Percentiles rank a stretch among this genome's conserved stretches.
Conservation (phyloP, 2,797 vertebrate species). For the Leuciscus waleckii region DNA sequence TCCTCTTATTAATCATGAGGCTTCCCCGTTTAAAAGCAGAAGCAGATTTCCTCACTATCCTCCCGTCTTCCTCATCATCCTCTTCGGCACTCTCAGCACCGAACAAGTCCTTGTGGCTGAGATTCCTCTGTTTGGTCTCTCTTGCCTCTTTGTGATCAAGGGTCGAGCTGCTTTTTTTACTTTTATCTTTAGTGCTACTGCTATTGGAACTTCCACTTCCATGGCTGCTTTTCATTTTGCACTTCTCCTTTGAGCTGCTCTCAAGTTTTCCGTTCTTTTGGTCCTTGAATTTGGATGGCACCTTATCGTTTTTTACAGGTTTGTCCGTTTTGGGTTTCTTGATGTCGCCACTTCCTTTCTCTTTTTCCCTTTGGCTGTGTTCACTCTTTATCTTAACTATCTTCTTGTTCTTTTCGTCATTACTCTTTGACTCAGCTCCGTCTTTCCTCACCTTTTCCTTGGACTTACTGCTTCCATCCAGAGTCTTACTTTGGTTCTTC, state of each 20-base stretch:
- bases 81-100: constrained; percentile 93
- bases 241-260: constrained; percentile 64
- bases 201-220: constrained; percentile 52
- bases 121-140: constrained; percentile 71
- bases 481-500: constrained; percentile 73
- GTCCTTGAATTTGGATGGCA: constrained; percentile 67
- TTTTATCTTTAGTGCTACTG: constrained; percentile 63
- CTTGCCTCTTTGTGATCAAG: constrained; percentile 66
- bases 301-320: constrained; percentile 72
- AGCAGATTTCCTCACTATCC: constrained; percentile 73
- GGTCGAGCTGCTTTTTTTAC: constrained; percentile 63
- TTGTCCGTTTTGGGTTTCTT: constrained; percentile 69
- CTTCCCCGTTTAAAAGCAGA: constrained; percentile 70
- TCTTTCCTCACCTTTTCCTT: constrained; percentile 70
- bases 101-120: constrained; percentile 91
- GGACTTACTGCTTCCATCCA: constrained; percentile 71
- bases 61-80: constrained; percentile 66
- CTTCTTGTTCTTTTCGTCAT: constrained; percentile 67
- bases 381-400: constrained; percentile 73
- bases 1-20: constrained; percentile 70
- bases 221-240: constrained; percentile 63
- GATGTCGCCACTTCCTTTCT: constrained; percentile 66
- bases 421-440: constrained; percentile 70
- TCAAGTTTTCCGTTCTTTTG: constrained; percentile 78
- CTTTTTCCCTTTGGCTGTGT: constrained; percentile 74